These are phyloP conservation scores for Folsomia candida DNA, from an alignment of 2,888 invertebrate genomes.

Conservation along the genomic window DNA sequence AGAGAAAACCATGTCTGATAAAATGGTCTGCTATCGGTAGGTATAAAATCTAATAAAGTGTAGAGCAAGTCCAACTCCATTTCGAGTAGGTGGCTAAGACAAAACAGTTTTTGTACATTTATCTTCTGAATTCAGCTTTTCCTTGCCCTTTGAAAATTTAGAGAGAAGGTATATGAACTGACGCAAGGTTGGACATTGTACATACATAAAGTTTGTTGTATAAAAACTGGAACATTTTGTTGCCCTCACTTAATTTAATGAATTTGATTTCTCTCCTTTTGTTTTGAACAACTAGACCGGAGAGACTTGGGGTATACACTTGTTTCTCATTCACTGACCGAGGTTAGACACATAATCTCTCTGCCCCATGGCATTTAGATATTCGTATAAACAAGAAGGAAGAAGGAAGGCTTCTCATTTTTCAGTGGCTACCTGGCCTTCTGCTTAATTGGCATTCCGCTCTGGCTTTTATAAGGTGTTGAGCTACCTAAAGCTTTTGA, in stretches of 20 bases:
- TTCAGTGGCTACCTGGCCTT: not conserved
- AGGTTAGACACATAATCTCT: not conserved
- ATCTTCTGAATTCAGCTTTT: not conserved
- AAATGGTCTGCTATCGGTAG: no score
- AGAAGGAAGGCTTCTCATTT: not conserved
- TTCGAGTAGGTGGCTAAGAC: no score
- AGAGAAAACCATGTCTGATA: no score
- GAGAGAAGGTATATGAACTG: not conserved
- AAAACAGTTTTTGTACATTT: not conserved
- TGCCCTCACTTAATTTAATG: not conserved
- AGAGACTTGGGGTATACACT: not conserved
- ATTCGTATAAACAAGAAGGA: not conserved
- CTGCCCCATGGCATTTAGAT: not conserved
- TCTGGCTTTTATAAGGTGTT: conserved; percentile 13
- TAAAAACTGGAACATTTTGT: not conserved
- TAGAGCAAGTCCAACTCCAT: no score
- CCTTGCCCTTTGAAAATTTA: not conserved
- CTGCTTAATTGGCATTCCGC: conserved; percentile 10
- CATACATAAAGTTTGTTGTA: no score
- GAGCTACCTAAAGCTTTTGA: conserved; percentile 10
- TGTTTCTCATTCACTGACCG: not conserved
- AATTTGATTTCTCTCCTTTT: not conserved
- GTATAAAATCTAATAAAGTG: no score
- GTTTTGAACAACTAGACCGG: not conserved
- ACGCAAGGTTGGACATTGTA: not conserved